Evolutionary conservation across 2,797 vertebrate genomes (phyloP).

Genomic region (Orientallactaga sibirica): DNA sequence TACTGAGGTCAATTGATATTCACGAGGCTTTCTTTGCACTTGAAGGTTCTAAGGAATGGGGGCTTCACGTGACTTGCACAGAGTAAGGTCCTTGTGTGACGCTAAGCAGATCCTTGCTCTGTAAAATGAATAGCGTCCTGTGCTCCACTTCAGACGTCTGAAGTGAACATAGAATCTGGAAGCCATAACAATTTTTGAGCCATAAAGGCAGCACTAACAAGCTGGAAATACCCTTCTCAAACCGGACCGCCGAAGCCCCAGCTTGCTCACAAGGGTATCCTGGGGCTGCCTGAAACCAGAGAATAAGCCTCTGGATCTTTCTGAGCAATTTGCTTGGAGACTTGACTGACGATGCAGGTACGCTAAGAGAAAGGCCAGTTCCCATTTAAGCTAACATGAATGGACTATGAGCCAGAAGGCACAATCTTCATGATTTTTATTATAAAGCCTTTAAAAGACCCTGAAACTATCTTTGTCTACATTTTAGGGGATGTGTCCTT

Average conservation of each 20-base stretch:
- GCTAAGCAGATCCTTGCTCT: slow-evolving; percentile 59
- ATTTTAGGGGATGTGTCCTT: background rate
- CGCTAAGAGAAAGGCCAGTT: slow-evolving; percentile 64
- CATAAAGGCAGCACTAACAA: slow-evolving; percentile 77
- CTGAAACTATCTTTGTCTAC: background rate
- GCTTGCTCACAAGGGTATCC: slow-evolving; percentile 9
- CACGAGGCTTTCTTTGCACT: slow-evolving; percentile 9
- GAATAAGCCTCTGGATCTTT: slow-evolving; percentile 54
- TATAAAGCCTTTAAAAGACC: background rate
- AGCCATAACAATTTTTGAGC: slow-evolving; percentile 62
- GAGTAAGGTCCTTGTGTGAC: slow-evolving; percentile 37
- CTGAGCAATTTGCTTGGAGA: slow-evolving; percentile 43
- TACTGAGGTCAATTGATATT: background rate
- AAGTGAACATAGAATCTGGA: slow-evolving; percentile 72
- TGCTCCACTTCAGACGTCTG: slow-evolving; percentile 69
- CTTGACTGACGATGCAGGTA: slow-evolving; percentile 50
- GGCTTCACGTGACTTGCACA: slow-evolving; percentile 14
- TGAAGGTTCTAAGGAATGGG: background rate
- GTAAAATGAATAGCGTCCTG: slow-evolving; percentile 69
- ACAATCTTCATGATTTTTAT: slow-evolving; percentile 38
- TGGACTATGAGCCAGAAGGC: slow-evolving; percentile 39
- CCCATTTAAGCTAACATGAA: slow-evolving; percentile 51
- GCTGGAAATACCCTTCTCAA: slow-evolving; percentile 77
- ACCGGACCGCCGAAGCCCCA: slow-evolving; percentile 54
- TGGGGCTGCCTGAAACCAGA: slow-evolving; percentile 63